A percentile compares a stretch with the other conserved stretches of the same genome.
Conservation (phyloP, 2,113 vertebrate species). For the Bombycilla garrulus region DNA sequence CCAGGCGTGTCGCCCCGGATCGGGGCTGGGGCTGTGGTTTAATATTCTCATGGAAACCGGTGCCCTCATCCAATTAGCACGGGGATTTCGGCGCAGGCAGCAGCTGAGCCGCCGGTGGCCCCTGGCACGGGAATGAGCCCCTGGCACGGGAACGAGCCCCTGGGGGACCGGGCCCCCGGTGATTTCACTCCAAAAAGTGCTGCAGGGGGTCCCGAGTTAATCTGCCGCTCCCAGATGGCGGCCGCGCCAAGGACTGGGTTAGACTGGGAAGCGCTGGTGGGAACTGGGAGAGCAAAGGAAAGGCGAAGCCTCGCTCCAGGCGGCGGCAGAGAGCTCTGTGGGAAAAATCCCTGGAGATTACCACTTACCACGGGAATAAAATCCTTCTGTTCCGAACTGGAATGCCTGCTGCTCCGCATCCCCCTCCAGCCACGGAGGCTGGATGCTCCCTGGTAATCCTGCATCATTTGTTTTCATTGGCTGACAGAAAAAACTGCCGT, state of each 20-base stretch:
- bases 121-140: background rate
- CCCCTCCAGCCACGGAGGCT: constrained; percentile 25
- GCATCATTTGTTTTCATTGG: constrained; percentile 37
- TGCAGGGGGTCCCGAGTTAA: background rate
- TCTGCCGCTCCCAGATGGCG: background rate
- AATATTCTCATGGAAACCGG: constrained; percentile 64
- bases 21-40: constrained; percentile 65
- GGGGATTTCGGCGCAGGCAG: constrained; percentile 70
- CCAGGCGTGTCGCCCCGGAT: constrained; percentile 20
- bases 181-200: background rate
- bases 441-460: constrained; percentile 25
- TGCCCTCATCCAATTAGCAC: constrained; percentile 77
- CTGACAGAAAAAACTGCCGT: constrained; percentile 25
- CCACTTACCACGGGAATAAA: background rate
- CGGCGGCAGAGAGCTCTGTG: background rate
- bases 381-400: background rate
- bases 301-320: background rate
- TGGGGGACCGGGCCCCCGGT: background rate
- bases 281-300: background rate
- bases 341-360: background rate
- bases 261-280: background rate
- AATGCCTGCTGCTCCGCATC: background rate
- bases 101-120: constrained; percentile 41
- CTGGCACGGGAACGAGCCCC: background rate
- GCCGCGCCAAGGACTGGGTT: background rate